Evolutionary conservation across 2,797 vertebrate genomes (phyloP).

Genomic region (Rhynchonycteris naso): DNA sequence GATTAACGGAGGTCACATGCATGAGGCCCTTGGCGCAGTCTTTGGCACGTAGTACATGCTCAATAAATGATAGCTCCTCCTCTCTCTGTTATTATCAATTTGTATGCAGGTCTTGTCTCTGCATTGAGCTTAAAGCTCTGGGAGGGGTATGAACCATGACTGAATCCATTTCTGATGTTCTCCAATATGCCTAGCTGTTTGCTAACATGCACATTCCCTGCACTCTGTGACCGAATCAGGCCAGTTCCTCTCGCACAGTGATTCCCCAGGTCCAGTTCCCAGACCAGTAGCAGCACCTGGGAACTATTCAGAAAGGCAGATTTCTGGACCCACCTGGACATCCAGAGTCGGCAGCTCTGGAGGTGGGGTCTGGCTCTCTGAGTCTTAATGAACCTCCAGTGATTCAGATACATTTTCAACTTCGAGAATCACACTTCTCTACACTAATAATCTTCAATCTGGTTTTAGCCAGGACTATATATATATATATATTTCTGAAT

Average conservation of each 20-base stretch:
- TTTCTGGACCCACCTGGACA: not conserved
- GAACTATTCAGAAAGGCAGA: not conserved
- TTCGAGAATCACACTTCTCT: not conserved
- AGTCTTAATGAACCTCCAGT: not conserved
- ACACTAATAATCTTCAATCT: not conserved
- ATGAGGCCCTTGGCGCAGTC: not conserved
- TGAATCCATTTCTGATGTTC: not conserved
- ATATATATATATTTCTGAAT: not conserved
- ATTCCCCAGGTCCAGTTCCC: not conserved
- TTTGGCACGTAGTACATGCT: not conserved
- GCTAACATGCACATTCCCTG: fast-evolving
- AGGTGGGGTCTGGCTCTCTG: not conserved
- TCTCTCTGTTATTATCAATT: not conserved
- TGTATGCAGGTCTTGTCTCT: not conserved
- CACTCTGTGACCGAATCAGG: not conserved
- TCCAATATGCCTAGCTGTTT: not conserved
- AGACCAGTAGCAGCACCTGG: not conserved
- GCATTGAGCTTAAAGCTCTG: not conserved
- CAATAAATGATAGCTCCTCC: no score
- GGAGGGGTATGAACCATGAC: not conserved
- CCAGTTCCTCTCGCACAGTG: not conserved
- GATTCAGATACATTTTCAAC: not conserved
- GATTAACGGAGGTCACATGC: not conserved
- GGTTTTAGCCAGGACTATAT: not conserved
- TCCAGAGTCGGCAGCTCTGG: not conserved